A percentile compares a stretch with the other conserved stretches of the same genome.
These are phyloP conservation scores for Dasypogon diadema DNA, from an alignment of 2,888 invertebrate genomes.

Conservation along the genomic window DNA sequence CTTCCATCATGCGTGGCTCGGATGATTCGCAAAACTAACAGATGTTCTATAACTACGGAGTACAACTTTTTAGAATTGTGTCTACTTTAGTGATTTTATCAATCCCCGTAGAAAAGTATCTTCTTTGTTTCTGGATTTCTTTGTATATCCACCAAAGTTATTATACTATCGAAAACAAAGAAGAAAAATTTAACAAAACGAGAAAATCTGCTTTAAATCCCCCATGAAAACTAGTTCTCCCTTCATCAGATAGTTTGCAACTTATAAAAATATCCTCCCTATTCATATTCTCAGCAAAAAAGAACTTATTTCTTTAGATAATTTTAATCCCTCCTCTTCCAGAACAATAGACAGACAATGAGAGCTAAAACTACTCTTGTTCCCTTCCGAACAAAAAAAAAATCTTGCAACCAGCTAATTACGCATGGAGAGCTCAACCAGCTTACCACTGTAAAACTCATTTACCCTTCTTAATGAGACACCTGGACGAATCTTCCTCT, in stretches of 20 bases:
- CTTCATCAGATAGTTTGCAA: neutral
- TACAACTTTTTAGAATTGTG: no score
- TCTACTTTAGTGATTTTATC: no score
- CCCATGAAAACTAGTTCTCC: neutral
- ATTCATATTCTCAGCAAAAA: neutral
- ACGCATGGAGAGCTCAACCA: neutral
- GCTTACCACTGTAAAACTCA: slow-evolving; percentile 27
- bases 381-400: neutral
- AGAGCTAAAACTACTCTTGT: neutral
- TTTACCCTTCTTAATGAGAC: slow-evolving; percentile 47
- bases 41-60: no score
- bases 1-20: no score
- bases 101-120: no score
- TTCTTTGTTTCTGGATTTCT: no score
- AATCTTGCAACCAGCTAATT: neutral
- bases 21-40: no score
- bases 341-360: neutral
- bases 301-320: neutral
- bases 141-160: no score
- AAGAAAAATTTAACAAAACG: no score
- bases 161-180: no score
- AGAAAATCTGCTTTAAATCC: no score
- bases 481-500: slow-evolving; percentile 32
- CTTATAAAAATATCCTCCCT: neutral
- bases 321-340: neutral